Base-by-base conservation (phyloP, 2,888 invertebrate genomes). In the Iselma pallidipennis region DNA sequence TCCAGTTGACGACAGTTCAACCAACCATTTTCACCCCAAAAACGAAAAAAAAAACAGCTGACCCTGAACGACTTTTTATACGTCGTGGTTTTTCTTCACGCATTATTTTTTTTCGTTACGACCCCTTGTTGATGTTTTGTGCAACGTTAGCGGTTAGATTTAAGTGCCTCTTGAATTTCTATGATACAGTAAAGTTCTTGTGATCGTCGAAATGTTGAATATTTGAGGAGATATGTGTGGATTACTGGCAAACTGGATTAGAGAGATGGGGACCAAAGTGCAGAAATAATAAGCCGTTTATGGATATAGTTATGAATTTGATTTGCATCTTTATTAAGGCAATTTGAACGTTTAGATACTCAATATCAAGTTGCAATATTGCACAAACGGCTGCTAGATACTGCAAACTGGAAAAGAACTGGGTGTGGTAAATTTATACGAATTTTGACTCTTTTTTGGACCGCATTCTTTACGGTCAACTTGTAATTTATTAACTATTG, bases 1-100 rank as follows among this genome's bases (percentile, higher is more conserved):
- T 61, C 49, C 56, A 49, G 51, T 50, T 61, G 60, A 61, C 60
- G 59, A 56, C 56, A 61, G 33, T 25, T 37, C 21, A 37, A 28
- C 31, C 12, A 12, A 48, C 48, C 28, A 29, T 37, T 55, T 42
- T 54, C 23, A 14, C 2, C 9, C 2, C 6, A 26, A 26, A 26
- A 26, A 26, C 6, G 26, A 12, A 16, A 2, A 16, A 37, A 37
- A 16, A 37, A 37, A 37, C n/a, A 37, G 7, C 16, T 37, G 37
- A 37, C 37, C 16, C 9, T 37, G 37, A 37, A 37, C 37, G 37
- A 19, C 26, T 12, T 12, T 29, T 29, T 29, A 26, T 26, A 3
- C 4, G 6, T 26, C 6, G 26, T 29, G 29, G n/a, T n/a, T n/a
- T n/a, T n/a, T n/a, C n/a, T n/a, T n/a, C n/a, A n/a, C n/a, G n/a